A percentile compares a stretch with the other conserved stretches of the same genome.
Conservation (phyloP, 2,888 invertebrate species). For the Entomobrya multifasciata region DNA sequence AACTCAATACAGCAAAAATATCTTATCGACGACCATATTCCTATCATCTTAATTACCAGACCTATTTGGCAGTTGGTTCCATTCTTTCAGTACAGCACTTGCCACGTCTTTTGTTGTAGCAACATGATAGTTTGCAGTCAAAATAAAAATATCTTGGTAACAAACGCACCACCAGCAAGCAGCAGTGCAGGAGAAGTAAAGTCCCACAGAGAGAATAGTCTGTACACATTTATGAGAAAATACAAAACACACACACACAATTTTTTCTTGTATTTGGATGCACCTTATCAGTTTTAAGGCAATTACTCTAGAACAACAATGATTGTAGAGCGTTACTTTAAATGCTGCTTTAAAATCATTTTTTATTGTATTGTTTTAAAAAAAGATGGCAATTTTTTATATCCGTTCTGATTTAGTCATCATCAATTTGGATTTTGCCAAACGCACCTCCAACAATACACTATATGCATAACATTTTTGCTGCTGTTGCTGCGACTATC, state of each 20-base stretch:
- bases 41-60: conserved; percentile 32
- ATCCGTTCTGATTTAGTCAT: conserved; percentile 68
- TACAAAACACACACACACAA: background rate
- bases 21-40: conserved; percentile 16
- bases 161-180: conserved; percentile 15
- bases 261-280: background rate
- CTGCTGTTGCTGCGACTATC: conserved; percentile 39
- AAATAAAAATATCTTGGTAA: conserved; percentile 50
- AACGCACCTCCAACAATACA: conserved; percentile 15
- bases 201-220: background rate
- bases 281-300: conserved; percentile 33
- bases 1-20: conserved; percentile 37
- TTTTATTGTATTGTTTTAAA: conserved; percentile 57
- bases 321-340: conserved; percentile 13
- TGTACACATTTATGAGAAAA: background rate
- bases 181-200: background rate
- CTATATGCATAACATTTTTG: conserved; percentile 15
- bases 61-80: conserved; percentile 54
- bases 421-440: conserved; percentile 54
- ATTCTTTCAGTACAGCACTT: background rate
- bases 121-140: conserved; percentile 47
- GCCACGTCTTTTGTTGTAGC: conserved; percentile 64
- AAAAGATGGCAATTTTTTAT: conserved; percentile 57
- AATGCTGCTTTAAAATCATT: background rate
- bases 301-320: conserved; percentile 41